Evolutionary conservation across 2,113 vertebrate genomes (phyloP).

Genomic region (Xiphophorus couchianus): DNA sequence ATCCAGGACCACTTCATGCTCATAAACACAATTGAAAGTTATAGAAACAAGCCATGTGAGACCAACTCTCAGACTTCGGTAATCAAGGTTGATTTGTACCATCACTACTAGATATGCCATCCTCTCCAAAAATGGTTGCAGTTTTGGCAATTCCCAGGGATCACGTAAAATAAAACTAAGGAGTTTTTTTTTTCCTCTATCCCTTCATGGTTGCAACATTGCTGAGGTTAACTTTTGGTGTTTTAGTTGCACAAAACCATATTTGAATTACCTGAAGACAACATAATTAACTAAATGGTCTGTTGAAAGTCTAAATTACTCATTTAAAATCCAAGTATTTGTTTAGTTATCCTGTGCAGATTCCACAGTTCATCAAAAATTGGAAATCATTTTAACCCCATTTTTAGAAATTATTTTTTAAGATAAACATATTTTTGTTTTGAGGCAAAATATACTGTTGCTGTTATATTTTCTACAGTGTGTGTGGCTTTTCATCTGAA

Average conservation of each 20-base stretch:
- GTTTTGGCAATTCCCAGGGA: too few relatives aligned
- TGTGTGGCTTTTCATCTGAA: background rate
- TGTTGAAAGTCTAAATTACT: background rate
- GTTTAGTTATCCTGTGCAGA: background rate
- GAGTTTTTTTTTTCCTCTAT: too few relatives aligned
- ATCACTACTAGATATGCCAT: too few relatives aligned
- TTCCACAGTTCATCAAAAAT: background rate
- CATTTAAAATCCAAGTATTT: background rate
- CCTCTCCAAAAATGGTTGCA: too few relatives aligned
- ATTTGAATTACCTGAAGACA: background rate
- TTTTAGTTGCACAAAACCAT: background rate
- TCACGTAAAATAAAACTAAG: background rate
- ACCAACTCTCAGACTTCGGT: background rate
- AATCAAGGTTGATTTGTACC: background rate
- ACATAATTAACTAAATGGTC: background rate
- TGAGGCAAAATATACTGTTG: background rate
- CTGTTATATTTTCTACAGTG: background rate
- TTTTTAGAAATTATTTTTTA: background rate
- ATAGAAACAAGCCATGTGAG: background rate
- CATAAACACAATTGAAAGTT: background rate
- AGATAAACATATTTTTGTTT: background rate
- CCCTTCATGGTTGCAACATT: too few relatives aligned
- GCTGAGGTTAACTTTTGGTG: too few relatives aligned
- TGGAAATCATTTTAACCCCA: background rate
- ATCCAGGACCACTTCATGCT: background rate